Evolutionary conservation across 2,888 invertebrate species (phyloP), one percentile per base, ranked within the genome.

Genomic region (Pseudolycoriella hygida): DNA sequence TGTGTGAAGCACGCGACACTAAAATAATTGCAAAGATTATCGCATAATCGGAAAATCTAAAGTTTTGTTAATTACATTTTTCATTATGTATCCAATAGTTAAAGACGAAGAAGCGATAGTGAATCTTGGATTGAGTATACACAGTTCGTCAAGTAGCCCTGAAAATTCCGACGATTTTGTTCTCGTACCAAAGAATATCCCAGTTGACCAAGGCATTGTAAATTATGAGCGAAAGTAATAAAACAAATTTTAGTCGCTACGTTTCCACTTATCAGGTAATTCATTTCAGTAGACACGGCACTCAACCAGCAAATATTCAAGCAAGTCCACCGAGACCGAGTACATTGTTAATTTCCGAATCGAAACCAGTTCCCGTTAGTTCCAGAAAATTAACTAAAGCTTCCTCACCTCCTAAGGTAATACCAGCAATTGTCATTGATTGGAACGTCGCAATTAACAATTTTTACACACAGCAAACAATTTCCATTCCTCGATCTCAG

Each of bases 81-180:
- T n/a, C n/a, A n/a, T n/a, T n/a, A n/a, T n/a, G n/a, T n/a, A n/a
- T n/a, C n/a, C n/a, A n/a, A n/a, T n/a, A n/a, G n/a, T n/a, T n/a
- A n/a, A n/a, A 6, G 12, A 34, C 5, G 34, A 34, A 14, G 34
- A 34, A 34, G 4, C 34, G 15, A 5, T 19, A 6, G 6, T 40
- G 6, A 18, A 40, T 40, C 18, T 34, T 10, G 34, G 34, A 34
- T 14, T 34, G n/a, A 60, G 60, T 43, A 64, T 62, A 49, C 63
- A 63, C 49, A 69, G 68, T 55, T 53, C 52, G 41, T 70, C 71
- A 14, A 74, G 73, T 59, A 80, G 80, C 55, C 80, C 79, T 52
- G 83, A 83, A 60, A 70, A 69, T 52, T 69, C 69, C 3, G 82
- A 85, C 66, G 85, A 84, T 68, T 86, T 84, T 69, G 86, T 86